Conservation (phyloP, 2,888 invertebrate species). For the Caenorhabditis sp. region DNA sequence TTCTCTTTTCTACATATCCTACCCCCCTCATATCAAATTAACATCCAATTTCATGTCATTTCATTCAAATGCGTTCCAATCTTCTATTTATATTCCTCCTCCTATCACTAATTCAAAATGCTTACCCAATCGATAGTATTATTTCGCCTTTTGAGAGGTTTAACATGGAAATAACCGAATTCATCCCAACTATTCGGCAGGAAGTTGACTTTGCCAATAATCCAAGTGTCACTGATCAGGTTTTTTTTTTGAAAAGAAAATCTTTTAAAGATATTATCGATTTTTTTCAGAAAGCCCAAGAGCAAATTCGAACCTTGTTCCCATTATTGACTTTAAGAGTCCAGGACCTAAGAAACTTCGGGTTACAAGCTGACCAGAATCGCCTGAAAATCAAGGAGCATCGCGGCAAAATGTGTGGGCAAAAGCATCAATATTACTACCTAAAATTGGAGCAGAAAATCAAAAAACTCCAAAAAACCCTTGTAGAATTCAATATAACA, state of each 20-base stretch:
- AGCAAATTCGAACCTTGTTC: not conserved
- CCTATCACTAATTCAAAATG: not conserved
- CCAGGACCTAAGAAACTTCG: not conserved
- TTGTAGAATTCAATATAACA: not conserved
- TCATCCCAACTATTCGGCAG: conserved; percentile 21
- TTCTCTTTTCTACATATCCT: no score
- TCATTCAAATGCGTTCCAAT: not conserved
- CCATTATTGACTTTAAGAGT: not conserved
- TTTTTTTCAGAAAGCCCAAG: not conserved
- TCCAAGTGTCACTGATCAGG: conserved; percentile 23
- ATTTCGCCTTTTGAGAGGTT: conserved; percentile 7
- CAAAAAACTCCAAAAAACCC: not conserved
- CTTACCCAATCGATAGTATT: not conserved
- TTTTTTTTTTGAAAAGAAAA: not conserved
- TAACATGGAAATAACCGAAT: conserved; percentile 15
- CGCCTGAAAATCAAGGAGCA: not conserved
- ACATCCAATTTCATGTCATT: not conserved
- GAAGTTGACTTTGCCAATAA: conserved; percentile 31
- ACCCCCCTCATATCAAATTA: no score
- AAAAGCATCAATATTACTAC: not conserved
- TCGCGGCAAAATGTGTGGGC: not conserved
- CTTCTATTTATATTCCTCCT: not conserved
- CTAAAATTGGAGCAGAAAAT: not conserved
- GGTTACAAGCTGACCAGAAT: not conserved
- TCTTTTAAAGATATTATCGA: not conserved